A percentile compares a stretch with the other conserved stretches of the same genome.
Evolutionary conservation across 2,888 invertebrate genomes (phyloP).

Genomic region (Epicampocera succincta): DNA sequence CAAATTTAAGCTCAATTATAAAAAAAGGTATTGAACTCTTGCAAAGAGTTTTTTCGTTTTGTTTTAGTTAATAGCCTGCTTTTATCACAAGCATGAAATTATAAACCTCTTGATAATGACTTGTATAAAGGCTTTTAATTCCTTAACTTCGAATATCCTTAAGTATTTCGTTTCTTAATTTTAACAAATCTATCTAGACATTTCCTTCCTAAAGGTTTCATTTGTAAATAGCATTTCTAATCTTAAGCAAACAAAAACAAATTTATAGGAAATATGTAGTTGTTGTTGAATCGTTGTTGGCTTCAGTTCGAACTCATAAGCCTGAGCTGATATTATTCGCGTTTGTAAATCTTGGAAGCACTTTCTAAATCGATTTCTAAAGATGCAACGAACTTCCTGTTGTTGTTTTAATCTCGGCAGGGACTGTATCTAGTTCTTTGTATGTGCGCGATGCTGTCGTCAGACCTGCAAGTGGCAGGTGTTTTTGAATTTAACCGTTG

Average conservation of each 20-base stretch:
- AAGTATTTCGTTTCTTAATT: conserved; percentile 47
- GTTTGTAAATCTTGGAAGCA: no score
- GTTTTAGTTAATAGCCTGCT: conserved; percentile 51
- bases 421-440: no score
- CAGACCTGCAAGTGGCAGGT: no score
- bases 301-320: no score
- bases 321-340: no score
- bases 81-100: conserved; percentile 48
- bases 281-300: no score
- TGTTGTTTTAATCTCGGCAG: no score
- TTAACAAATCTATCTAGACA: conserved; percentile 40
- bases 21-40: conserved; percentile 57
- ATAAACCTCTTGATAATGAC: conserved; percentile 28
- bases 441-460: no score
- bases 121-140: conserved; percentile 55
- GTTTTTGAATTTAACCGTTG: no score
- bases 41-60: conserved; percentile 43
- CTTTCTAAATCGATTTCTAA: no score
- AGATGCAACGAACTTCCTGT: no score
- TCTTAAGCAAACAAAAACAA: conserved; percentile 40
- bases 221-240: conserved; percentile 68
- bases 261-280: conserved; percentile 27
- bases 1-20: conserved; percentile 53
- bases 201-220: conserved; percentile 62
- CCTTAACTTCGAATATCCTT: conserved; percentile 51